Evolutionary conservation across 2,888 invertebrate species (phyloP), one percentile per base, ranked within the genome.

Genomic region (Xanthorhoe spadicearia): DNA sequence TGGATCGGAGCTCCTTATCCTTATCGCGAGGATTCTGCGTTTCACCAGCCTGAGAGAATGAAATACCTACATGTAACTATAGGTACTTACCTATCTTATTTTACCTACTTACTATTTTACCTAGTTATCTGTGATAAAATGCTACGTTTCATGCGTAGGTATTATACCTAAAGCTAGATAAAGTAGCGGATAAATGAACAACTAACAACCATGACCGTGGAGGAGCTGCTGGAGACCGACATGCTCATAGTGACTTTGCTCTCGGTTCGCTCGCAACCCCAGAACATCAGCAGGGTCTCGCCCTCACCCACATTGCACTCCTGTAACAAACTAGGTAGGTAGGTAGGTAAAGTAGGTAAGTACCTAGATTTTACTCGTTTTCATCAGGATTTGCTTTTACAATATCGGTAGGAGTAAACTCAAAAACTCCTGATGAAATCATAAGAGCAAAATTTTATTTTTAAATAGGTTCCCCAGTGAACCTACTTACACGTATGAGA

Each of bases 161-260:
- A 38, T 38, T 10, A 10, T 38, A 10, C 9, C 8, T 35, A 10
- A 2, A 38, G 8, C 9, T 35, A 43, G 13, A 43, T 13, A 43
- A 43, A 13, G 8, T 32, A 43, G 10, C 13, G 13, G 13, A 4
- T 13, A 43, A 13, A 43, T 13, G 10, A 43, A 13, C 18, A 18
- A 38, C 83, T 78, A 68, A 89, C 89, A 46, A 81, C 77, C 65
- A 81, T 61, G 15, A 82, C 62, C 0, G 77, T 65, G 4, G 91
- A 92, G 3, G 90, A 88, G 68, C 85, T 86, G 70, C 89, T 92
- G 7, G 92, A 90, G 0, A 85, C 82, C 2, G 89, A 87, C 86
- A 90, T 84, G 74, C 86, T 89, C 73, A 88, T 84, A 10, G 90
- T 90, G 53, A 82, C 80, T 64, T 84, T 82, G 77, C 92, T 90